Percentiles rank a stretch among this genome's conserved stretches.
These are phyloP conservation scores for Brenthis daphne DNA, from an alignment of 2,888 invertebrate species.

Conservation along the genomic window DNA sequence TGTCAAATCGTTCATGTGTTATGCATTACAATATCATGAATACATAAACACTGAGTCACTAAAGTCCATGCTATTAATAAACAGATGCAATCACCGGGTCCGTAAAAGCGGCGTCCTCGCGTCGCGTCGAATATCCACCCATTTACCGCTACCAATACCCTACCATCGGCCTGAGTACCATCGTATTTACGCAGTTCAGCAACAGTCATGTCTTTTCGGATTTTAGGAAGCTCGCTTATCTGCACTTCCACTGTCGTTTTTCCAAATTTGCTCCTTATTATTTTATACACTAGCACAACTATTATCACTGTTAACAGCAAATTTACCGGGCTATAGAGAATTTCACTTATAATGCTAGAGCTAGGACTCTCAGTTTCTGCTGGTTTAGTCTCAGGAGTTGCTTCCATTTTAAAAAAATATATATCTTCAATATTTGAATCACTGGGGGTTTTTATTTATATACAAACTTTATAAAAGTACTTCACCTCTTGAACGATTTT, in stretches of 20 bases:
- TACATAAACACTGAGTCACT: constrained; percentile 50
- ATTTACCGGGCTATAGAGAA: constrained; percentile 85
- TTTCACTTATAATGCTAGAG: constrained; percentile 73
- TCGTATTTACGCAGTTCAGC: constrained; percentile 93
- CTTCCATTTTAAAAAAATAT: constrained; percentile 56
- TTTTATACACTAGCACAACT: constrained; percentile 85
- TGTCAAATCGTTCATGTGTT: constrained; percentile 26
- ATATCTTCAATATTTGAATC: constrained; percentile 36
- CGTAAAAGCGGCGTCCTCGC: constrained; percentile 94
- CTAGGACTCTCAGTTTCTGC: constrained; percentile 47
- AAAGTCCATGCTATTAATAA: constrained; percentile 65
- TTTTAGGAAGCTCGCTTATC: constrained; percentile 84
- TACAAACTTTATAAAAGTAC: constrained; percentile 50
- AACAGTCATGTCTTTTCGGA: constrained; percentile 94
- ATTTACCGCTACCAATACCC: constrained; percentile 95
- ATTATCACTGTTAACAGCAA: constrained; percentile 84
- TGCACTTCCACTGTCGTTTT: constrained; percentile 54
- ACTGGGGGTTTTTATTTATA: constrained; percentile 46
- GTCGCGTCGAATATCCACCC: constrained; percentile 98
- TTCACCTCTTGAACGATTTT: constrained; percentile 39
- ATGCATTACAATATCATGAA: constrained; percentile 47
- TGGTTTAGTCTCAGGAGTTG: constrained; percentile 58
- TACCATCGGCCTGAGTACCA: constrained; percentile 92
- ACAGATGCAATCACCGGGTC: constrained; percentile 88
- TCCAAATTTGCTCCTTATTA: constrained; percentile 76